Conservation (phyloP, 2,113 vertebrate genomes). For the Mandrillus leucophaeus region DNA sequence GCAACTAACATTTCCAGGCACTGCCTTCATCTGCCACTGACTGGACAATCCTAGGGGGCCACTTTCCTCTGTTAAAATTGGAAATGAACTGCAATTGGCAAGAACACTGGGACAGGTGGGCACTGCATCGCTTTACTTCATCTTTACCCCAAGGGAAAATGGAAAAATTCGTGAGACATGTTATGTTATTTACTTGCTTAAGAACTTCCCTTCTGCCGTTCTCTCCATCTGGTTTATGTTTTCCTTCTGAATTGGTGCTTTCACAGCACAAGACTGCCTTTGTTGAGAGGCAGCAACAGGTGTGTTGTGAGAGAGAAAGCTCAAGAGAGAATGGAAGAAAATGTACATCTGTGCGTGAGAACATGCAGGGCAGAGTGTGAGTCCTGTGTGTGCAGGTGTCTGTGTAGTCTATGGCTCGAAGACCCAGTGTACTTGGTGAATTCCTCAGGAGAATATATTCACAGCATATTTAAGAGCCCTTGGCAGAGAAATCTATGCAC, state of each 20-base stretch:
- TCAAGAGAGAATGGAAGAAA: background rate
- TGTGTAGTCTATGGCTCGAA: background rate
- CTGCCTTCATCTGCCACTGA: background rate
- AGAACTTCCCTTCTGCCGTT: constrained; percentile 52
- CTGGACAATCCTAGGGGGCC: background rate
- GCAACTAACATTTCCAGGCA: background rate
- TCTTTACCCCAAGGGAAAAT: constrained; percentile 32
- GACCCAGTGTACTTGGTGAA: background rate
- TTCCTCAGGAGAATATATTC: background rate
- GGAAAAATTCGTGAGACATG: constrained; percentile 53
- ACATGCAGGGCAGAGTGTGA: background rate
- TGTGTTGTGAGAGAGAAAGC: constrained; percentile 33
- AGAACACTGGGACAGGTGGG: constrained; percentile 18
- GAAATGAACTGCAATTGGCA: constrained; percentile 26
- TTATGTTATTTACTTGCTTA: constrained; percentile 54
- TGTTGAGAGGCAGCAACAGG: constrained; percentile 55
- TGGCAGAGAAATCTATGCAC: constrained; percentile 40
- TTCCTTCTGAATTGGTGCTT: constrained; percentile 47
- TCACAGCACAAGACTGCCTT: constrained; percentile 58
- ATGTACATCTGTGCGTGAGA: background rate
- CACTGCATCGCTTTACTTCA: constrained; percentile 8
- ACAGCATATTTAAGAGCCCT: constrained; percentile 15
- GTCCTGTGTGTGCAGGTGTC: constrained; percentile 49
- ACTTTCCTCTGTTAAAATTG: background rate
- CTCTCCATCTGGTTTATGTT: constrained; percentile 55